Base-by-base conservation (phyloP, 2,797 vertebrate genomes). In the Tolypeutes matacus region DNA sequence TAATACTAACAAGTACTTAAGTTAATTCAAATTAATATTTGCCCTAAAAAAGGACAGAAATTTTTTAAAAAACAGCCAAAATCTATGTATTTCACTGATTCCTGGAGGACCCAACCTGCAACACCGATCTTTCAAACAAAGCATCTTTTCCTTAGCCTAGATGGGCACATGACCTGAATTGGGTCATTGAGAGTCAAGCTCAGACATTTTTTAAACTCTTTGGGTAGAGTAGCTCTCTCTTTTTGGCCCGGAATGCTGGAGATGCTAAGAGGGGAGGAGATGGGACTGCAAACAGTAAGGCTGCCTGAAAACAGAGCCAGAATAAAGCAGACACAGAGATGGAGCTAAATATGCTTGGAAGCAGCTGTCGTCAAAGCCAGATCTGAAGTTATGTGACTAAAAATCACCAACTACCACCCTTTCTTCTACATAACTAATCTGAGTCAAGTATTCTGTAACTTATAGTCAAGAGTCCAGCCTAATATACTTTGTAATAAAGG, bases 11-110 rank as follows among this genome's bases (percentile, higher is more conserved):
- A 11, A 73, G 25, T 42, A 80, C 62, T 64, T 75, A 64, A 56
- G 18, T 51, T 49, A 76, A 91, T 86, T 78, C 42, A 51, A 87
- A 77, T 82, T 78, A 77, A 18, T 93, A 67, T 56, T 60, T 56
- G 25, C 70, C 46, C 86, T 89, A 86, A 76, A 89, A 34, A 13
- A 72, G 42, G 25, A 29, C 39, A 39, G 46, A 39, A 78, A 49
- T 49, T 12, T 78, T 29, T 10, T 21, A 5, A 84, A 84, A 56
- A 88, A 75, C 64, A 51, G 62, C 23, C 60, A 97, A 17, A 25
- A 96, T 83, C 69, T 64, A 86, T 42, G 65, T 64, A 62, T 70
- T 94, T 85, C 21, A 85, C 17, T 31, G 91, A 95, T 89, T 56
- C 76, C 70, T 27, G 51, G 70, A 88, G 49, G 70, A 78, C 42